phyloP scores from a whole-genome alignment of 2,797 vertebrate genomes.

The Myiotriccus ornatus region DNA sequence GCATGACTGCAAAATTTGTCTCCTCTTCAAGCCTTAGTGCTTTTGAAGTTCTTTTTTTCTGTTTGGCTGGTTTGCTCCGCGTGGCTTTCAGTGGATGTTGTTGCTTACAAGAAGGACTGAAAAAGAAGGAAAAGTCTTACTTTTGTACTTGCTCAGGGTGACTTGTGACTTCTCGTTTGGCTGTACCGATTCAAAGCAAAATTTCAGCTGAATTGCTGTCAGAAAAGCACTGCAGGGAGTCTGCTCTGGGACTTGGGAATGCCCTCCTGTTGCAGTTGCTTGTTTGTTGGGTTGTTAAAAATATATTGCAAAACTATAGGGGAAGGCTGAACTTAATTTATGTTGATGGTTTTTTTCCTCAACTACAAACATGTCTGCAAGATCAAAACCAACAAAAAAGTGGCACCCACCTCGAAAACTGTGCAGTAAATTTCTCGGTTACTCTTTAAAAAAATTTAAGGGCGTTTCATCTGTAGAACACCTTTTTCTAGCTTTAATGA shows the following conservation, averaged over 20 bases:
- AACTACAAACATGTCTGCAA: background rate
- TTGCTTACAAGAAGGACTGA: background rate
- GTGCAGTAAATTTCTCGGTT: background rate
- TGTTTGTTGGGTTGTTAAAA: background rate
- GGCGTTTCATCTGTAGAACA: background rate
- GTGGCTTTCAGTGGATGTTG: background rate
- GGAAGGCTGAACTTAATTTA: background rate
- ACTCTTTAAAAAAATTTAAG: background rate
- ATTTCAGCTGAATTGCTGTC: background rate
- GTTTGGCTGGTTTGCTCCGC: background rate
- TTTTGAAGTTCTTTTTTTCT: background rate
- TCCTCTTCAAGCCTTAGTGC: rapidly evolving
- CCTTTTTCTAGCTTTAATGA: background rate
- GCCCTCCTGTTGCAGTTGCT: background rate
- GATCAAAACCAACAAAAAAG: background rate
- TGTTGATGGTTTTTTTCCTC: background rate
- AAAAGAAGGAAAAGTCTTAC: background rate
- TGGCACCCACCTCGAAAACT: background rate
- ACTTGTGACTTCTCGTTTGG: background rate
- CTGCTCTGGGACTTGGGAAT: background rate
- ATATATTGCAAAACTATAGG: background rate
- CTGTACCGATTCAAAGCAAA: background rate
- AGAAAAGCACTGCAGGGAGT: background rate
- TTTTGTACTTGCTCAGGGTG: background rate
- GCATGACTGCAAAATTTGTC: background rate